phyloP scores from a whole-genome alignment of 2,888 invertebrate genomes.

The Pandemis heparana region DNA sequence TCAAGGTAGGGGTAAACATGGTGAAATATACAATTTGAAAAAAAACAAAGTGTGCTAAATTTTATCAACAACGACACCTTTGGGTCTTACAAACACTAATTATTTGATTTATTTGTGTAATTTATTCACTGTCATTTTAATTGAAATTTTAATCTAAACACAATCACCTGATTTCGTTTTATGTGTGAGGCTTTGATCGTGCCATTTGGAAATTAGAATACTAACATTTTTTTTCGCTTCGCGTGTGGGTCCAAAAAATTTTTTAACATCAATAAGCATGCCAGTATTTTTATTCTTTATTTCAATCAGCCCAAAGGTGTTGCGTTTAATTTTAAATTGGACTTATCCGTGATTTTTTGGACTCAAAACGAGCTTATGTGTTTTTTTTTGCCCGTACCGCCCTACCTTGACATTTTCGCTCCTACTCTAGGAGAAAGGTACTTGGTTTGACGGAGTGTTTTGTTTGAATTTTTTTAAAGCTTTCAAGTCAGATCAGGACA shows the following conservation, averaged over 20 bases:
- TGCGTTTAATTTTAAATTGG: constrained; percentile 62
- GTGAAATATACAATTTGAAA: constrained; percentile 46
- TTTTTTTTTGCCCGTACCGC: constrained; percentile 76
- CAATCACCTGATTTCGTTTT: constrained; percentile 70
- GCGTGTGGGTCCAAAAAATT: constrained; percentile 81
- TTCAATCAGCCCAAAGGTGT: constrained; percentile 80
- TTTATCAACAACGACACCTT: constrained; percentile 72
- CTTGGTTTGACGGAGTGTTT: constrained; percentile 65
- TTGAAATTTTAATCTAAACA: constrained; percentile 45
- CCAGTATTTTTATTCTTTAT: constrained; percentile 50
- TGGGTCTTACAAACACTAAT: constrained; percentile 64
- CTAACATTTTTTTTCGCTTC: constrained; percentile 68
- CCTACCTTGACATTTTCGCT: constrained; percentile 85
- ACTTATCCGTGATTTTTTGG: constrained; percentile 74
- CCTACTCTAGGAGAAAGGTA: constrained; percentile 75
- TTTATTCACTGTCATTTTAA: constrained; percentile 45
- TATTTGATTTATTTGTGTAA: constrained; percentile 50
- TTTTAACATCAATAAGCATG: constrained; percentile 65
- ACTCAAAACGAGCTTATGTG: constrained; percentile 77
- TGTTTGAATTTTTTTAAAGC: constrained; percentile 54
- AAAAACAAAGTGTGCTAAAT: constrained; percentile 39
- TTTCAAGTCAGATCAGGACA: constrained; percentile 71
- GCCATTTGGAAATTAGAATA: constrained; percentile 55
- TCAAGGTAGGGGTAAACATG: constrained; percentile 93
- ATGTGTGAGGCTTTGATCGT: constrained; percentile 70